phyloP scores from a whole-genome alignment of 2,888 invertebrate species.

The Stramonita haemastoma region DNA sequence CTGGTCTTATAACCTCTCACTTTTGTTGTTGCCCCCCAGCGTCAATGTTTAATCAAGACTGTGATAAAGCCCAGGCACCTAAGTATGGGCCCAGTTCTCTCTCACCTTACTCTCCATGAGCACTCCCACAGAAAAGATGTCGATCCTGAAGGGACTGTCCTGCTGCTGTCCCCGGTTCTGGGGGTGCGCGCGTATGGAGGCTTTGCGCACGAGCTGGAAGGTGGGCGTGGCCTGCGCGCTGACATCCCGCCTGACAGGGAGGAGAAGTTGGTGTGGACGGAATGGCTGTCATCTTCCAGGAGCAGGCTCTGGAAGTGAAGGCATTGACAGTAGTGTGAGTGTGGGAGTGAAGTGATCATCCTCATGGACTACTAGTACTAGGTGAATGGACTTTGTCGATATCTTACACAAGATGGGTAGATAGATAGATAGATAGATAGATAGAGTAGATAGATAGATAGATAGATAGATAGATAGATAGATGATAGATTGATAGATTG shows the following conservation, averaged over 20 bases:
- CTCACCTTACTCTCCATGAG: slow-evolving; percentile 67
- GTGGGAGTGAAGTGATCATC: not conserved
- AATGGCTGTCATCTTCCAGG: slow-evolving; percentile 44
- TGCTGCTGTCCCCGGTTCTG: slow-evolving; percentile 38
- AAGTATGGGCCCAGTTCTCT: not conserved
- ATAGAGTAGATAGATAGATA: too few relatives aligned
- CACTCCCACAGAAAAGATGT: slow-evolving; percentile 69
- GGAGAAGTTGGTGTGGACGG: slow-evolving; percentile 40
- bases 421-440: not conserved
- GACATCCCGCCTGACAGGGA: slow-evolving; percentile 40
- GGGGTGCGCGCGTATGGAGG: slow-evolving; percentile 27
- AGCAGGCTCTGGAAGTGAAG: slow-evolving; percentile 36
- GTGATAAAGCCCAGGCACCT: too few relatives aligned
- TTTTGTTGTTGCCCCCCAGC: too few relatives aligned
- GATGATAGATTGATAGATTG: too few relatives aligned
- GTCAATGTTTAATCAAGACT: too few relatives aligned
- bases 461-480: too few relatives aligned
- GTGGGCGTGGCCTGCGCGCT: slow-evolving; percentile 38
- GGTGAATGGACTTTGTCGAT: not conserved
- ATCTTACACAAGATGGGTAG: not conserved
- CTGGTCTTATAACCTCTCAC: too few relatives aligned
- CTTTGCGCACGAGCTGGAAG: slow-evolving; percentile 50
- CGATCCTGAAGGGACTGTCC: slow-evolving; percentile 59
- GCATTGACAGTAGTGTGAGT: not conserved
- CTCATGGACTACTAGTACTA: too few relatives aligned